Conservation (phyloP, 2,888 invertebrate genomes). For the Deilephila elpenor region DNA sequence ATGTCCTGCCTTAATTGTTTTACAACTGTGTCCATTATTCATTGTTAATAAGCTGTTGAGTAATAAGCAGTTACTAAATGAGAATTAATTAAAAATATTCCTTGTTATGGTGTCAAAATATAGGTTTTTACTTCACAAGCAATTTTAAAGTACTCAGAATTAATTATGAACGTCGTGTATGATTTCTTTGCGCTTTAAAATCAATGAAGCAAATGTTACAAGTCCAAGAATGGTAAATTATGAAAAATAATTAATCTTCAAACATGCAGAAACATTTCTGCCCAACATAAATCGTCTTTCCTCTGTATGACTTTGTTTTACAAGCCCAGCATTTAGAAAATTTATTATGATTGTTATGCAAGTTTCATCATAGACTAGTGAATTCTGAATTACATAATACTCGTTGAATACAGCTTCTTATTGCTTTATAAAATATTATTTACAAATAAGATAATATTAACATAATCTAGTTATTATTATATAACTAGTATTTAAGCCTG, state of each 20-base stretch:
- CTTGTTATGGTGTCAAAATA: neutral
- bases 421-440: too few relatives aligned
- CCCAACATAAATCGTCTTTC: neutral
- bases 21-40: neutral
- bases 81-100: conserved; percentile 9
- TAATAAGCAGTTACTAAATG: neutral
- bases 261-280: neutral
- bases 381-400: too few relatives aligned
- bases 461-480: too few relatives aligned
- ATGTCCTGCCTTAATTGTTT: neutral
- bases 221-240: neutral
- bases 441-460: too few relatives aligned
- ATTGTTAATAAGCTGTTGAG: neutral
- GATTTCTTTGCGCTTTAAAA: conserved; percentile 3
- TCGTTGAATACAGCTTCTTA: too few relatives aligned
- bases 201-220: neutral
- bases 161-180: neutral
- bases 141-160: neutral
- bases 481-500: too few relatives aligned
- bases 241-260: neutral
- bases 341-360: too few relatives aligned
- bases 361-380: too few relatives aligned
- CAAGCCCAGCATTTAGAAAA: too few relatives aligned
- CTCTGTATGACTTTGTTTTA: too few relatives aligned
- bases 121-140: neutral